A percentile compares a stretch with the other conserved stretches of the same genome.
Conservation (phyloP, 1,140 invertebrate genomes). For the Papilio machaon region DNA sequence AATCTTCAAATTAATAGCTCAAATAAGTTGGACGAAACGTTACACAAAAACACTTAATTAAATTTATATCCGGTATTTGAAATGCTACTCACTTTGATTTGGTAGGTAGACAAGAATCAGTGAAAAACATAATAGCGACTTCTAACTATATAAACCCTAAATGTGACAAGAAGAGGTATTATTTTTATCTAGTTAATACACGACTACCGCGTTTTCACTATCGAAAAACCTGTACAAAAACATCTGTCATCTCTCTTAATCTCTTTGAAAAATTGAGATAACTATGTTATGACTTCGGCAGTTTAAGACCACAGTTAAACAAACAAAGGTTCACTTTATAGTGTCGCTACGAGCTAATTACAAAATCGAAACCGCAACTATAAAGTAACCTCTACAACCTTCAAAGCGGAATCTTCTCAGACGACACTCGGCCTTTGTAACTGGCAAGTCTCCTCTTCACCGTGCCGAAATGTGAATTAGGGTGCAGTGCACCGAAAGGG, state of each 20-base stretch:
- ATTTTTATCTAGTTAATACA: too few relatives aligned
- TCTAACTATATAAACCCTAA: too few relatives aligned
- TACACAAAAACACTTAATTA: neutral
- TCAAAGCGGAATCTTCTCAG: conserved; percentile 33
- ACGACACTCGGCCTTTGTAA: conserved; percentile 32
- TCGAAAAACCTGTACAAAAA: neutral
- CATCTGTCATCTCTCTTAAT: too few relatives aligned
- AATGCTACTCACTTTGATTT: neutral
- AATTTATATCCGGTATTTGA: neutral
- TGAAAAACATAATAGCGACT: neutral
- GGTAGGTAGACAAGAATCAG: neutral
- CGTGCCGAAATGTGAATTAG: conserved; percentile 33
- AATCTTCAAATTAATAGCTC: neutral
- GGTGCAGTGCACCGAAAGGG: conserved; percentile 34
- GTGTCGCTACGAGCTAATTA: neutral
- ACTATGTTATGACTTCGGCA: neutral
- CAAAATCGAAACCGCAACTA: conserved; percentile 20
- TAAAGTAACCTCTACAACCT: conserved; percentile 12
- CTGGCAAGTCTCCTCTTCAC: conserved; percentile 12
- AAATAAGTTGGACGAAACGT: neutral
- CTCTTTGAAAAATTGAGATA: neutral
- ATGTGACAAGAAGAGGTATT: too few relatives aligned
- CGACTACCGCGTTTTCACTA: neutral
- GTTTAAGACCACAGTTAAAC: neutral
- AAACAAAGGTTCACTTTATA: neutral